These are phyloP conservation scores for Drosophila infuscata DNA, from an alignment of 2,888 invertebrate species.

Conservation along the genomic window DNA sequence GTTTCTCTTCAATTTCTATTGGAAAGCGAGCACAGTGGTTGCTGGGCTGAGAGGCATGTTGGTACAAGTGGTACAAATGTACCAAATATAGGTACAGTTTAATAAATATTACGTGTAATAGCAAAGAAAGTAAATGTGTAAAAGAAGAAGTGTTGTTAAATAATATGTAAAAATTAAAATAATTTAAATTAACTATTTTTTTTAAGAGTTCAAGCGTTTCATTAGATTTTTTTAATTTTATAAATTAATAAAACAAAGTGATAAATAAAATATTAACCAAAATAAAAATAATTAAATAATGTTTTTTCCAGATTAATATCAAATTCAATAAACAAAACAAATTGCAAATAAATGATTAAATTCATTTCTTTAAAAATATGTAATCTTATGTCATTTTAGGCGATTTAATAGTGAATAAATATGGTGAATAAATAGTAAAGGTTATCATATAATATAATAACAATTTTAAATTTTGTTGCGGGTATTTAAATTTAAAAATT, in stretches of 20 bases:
- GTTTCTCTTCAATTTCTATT: constrained; percentile 21
- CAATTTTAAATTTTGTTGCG: background rate
- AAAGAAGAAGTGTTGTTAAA: background rate
- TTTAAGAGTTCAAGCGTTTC: background rate
- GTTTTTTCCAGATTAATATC: too few relatives aligned
- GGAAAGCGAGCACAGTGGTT: constrained; percentile 49
- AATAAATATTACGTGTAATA: too few relatives aligned
- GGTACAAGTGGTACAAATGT: background rate
- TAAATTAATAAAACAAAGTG: too few relatives aligned
- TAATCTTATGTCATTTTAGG: too few relatives aligned
- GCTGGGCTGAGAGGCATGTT: constrained; percentile 1
- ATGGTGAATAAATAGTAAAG: too few relatives aligned
- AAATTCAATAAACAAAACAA: too few relatives aligned
- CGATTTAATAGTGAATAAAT: too few relatives aligned
- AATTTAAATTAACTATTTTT: background rate
- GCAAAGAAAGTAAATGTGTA: background rate
- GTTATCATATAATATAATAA: too few relatives aligned
- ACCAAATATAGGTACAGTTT: background rate
- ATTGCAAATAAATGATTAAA: too few relatives aligned
- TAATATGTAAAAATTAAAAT: background rate
- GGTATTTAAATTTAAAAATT: background rate
- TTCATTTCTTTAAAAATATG: too few relatives aligned
- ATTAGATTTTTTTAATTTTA: background rate
- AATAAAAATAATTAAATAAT: too few relatives aligned
- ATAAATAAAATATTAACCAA: too few relatives aligned